Conservation (phyloP, 2,888 invertebrate genomes). For the Galerucella pusilla region DNA sequence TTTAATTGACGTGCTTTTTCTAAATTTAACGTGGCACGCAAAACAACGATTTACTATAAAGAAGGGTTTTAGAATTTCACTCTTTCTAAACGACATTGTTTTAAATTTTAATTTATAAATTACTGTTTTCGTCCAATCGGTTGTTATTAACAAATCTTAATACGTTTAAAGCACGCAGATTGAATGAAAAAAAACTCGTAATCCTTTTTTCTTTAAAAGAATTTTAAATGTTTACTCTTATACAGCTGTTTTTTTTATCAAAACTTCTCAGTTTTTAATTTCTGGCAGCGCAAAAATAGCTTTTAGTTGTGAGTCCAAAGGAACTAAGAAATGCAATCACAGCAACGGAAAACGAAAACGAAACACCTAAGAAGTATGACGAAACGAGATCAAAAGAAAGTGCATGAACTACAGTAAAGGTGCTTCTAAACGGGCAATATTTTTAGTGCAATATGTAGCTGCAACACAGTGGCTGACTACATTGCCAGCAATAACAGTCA, state of each 20-base stretch:
- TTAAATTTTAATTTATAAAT: conserved; percentile 15
- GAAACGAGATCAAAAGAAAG: too few relatives aligned
- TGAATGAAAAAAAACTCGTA: not conserved
- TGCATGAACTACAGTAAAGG: too few relatives aligned
- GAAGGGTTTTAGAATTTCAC: conserved; percentile 30
- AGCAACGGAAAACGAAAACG: too few relatives aligned
- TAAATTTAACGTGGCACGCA: conserved; percentile 39
- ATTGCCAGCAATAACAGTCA: too few relatives aligned
- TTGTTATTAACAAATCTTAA: not conserved
- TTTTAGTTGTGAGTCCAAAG: too few relatives aligned
- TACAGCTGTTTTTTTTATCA: not conserved
- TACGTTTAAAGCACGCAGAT: not conserved
- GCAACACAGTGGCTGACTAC: too few relatives aligned
- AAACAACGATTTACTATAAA: conserved; percentile 35
- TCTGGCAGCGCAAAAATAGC: too few relatives aligned
- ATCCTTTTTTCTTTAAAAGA: not conserved
- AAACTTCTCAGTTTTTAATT: not conserved
- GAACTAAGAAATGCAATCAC: too few relatives aligned
- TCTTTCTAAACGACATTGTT: conserved; percentile 21
- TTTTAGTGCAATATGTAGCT: too few relatives aligned
- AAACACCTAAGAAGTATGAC: too few relatives aligned
- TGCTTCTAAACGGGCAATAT: too few relatives aligned
- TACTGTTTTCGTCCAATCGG: conserved; percentile 9
- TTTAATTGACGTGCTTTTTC: conserved; percentile 36
- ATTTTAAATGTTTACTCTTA: not conserved